These are phyloP conservation scores for Diarsia dahlii DNA, from an alignment of 2,888 invertebrate species.

Conservation along the genomic window DNA sequence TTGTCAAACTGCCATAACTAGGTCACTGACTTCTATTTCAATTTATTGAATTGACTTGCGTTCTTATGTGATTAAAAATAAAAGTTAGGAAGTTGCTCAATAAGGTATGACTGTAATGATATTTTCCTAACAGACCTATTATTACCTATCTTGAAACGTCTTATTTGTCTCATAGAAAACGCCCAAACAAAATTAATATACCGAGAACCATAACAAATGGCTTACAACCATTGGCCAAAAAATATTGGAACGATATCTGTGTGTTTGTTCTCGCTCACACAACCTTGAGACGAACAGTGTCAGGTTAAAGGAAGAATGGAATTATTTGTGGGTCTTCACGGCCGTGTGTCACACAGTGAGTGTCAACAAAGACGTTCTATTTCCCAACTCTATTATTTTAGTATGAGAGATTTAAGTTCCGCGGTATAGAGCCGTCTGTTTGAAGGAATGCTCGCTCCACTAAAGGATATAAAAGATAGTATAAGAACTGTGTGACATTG, in stretches of 20 bases:
- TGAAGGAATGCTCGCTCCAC: constrained; percentile 64
- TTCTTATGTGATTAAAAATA: background rate
- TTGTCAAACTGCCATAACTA: constrained; percentile 54
- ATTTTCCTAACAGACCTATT: constrained; percentile 38
- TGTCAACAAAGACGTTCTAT: constrained; percentile 75
- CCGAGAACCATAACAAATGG: constrained; percentile 49
- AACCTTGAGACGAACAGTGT: constrained; percentile 50
- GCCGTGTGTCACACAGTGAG: constrained; percentile 67
- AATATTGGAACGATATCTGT: constrained; percentile 55
- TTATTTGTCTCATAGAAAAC: constrained; percentile 42
- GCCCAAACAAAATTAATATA: constrained; percentile 61
- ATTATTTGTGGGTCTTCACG: constrained; percentile 52
- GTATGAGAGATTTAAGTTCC: constrained; percentile 74
- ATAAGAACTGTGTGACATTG: constrained; percentile 53
- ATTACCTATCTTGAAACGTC: constrained; percentile 17
- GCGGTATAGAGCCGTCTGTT: constrained; percentile 65
- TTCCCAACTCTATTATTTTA: constrained; percentile 77
- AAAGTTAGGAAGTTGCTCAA: background rate
- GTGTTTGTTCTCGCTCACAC: constrained; percentile 37
- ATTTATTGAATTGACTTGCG: constrained; percentile 8
- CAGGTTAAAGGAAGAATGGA: constrained; percentile 50
- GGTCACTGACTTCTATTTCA: constrained; percentile 25
- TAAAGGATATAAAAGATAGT: constrained; percentile 70
- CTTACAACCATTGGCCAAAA: constrained; percentile 55
- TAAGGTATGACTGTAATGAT: background rate